phyloP scores from a whole-genome alignment of 2,888 invertebrate genomes.

The Aethes cnicana region DNA sequence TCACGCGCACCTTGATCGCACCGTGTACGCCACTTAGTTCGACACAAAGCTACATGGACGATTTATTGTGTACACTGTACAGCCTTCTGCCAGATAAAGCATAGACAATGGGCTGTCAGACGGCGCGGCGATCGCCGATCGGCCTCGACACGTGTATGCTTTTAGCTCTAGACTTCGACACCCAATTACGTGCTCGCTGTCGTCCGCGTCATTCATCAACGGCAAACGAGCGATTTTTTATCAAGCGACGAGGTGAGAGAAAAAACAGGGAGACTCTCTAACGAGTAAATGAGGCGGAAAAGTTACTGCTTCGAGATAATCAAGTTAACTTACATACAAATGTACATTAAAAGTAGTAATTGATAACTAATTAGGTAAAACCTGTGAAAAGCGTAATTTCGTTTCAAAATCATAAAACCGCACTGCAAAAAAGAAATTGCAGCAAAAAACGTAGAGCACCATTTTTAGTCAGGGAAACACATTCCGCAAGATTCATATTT shows the following conservation, averaged over 20 bases:
- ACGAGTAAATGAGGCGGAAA: slow-evolving; percentile 51
- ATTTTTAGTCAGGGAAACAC: slow-evolving; percentile 33
- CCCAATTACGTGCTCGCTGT: slow-evolving; percentile 71
- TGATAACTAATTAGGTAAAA: not conserved
- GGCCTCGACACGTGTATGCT: slow-evolving; percentile 75
- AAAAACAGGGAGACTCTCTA: slow-evolving; percentile 47
- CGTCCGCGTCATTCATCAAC: slow-evolving; percentile 68
- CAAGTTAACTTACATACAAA: slow-evolving; percentile 53
- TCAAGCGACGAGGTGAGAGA: slow-evolving; percentile 42
- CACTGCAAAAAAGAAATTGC: slow-evolving; percentile 13
- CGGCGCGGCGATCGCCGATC: slow-evolving; percentile 58
- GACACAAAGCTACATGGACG: slow-evolving; percentile 65
- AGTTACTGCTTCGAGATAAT: slow-evolving; percentile 46
- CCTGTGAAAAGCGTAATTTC: slow-evolving; percentile 12
- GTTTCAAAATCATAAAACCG: slow-evolving; percentile 16
- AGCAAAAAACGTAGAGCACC: slow-evolving; percentile 5
- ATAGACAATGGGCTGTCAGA: slow-evolving; percentile 76
- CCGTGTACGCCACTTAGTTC: slow-evolving; percentile 50
- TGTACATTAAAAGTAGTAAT: no score
- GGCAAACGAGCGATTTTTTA: slow-evolving; percentile 70
- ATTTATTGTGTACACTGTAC: slow-evolving; percentile 77
- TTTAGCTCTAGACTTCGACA: slow-evolving; percentile 75
- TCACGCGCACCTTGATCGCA: slow-evolving; percentile 47
- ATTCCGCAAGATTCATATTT: slow-evolving; percentile 47
- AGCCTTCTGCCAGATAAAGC: slow-evolving; percentile 65